phyloP scores from a whole-genome alignment of 2,888 invertebrate genomes.

The Leptopilina drosophilae region DNA sequence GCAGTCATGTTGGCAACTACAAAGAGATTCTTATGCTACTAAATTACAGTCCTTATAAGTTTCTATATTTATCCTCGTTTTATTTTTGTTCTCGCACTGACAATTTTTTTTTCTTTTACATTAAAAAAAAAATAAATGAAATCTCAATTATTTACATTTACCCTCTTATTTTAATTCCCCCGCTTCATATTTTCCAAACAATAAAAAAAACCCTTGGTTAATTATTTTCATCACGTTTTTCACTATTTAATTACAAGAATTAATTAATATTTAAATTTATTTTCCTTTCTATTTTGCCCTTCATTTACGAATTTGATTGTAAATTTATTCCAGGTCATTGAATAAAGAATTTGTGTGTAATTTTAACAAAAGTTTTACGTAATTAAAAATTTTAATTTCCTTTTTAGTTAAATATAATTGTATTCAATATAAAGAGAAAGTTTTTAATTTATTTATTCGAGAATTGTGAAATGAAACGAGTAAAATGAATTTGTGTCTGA shows the following conservation, averaged over 20 bases:
- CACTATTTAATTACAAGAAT: background rate
- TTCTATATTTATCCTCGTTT: background rate
- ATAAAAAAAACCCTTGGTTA: background rate
- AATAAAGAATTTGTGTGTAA: too few species aligned
- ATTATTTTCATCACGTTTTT: background rate
- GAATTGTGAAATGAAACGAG: too few species aligned
- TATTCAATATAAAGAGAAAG: too few species aligned
- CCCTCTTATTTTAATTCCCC: background rate
- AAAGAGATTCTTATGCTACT: slow-evolving; percentile 16
- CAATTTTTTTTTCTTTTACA: background rate
- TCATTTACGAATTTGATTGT: background rate
- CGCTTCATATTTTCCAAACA: background rate
- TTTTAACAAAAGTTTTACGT: too few species aligned
- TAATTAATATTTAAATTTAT: background rate
- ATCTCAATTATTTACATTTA: background rate
- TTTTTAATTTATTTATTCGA: too few species aligned
- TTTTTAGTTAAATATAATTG: too few species aligned
- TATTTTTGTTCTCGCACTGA: background rate
- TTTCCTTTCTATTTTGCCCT: background rate
- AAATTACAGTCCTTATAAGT: slow-evolving; percentile 9
- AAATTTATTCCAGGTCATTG: background rate
- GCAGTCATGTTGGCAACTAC: background rate
- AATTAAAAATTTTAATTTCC: too few species aligned
- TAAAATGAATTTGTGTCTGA: too few species aligned
- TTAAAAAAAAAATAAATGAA: background rate